Base-by-base conservation (phyloP, 2,888 invertebrate species). In the Pelosia muscerda region DNA sequence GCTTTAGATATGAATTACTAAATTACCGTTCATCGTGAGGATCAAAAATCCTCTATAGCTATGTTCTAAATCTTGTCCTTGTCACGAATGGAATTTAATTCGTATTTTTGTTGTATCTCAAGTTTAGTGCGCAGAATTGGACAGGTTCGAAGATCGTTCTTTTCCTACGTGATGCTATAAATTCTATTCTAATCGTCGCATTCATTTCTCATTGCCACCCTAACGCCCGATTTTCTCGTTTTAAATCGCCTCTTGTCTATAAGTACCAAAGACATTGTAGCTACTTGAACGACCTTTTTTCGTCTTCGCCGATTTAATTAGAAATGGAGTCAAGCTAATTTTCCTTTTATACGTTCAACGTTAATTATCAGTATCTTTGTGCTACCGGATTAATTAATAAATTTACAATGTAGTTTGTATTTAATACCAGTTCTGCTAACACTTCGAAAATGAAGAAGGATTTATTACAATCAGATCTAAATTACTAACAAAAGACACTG, bases 251-350 rank as follows among this genome's bases (percentile, higher is more conserved):
- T 57, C 68, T 74, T 71, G 59, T 70, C 71, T 65, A 57, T 68
- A 69, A 66, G 65, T 60, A 73, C 71, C 19, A 31, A 72, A 66
- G 58, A 22, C 34, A 55, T 22, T 38, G 28, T 34, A 68, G 63
- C 68, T 68, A 76, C 69, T 76, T 72, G 65, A 64, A 54, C n/a
- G 64, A 67, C 65, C 65, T 75, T 79, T 81, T 75, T 78, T 74
- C 69, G 63, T 55, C 63, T 62, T 66, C 70, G 61, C 56, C 65
- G 68, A 63, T 79, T 79, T 76, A 79, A 79, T 81, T 77, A 81
- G 71, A 77, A 78, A 71, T 56, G 62, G 71, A 68, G 72, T 69
- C 34, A 55, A 71, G 67, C 65, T 74, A 72, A 81, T 76, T 81
- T 81, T 68, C 61, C 62, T 81, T 73, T 78, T 72, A 74, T 65